Evolutionary conservation across 2,797 vertebrate species (phyloP), one percentile per base, ranked within the genome.

Genomic region (Ispidina picta): DNA sequence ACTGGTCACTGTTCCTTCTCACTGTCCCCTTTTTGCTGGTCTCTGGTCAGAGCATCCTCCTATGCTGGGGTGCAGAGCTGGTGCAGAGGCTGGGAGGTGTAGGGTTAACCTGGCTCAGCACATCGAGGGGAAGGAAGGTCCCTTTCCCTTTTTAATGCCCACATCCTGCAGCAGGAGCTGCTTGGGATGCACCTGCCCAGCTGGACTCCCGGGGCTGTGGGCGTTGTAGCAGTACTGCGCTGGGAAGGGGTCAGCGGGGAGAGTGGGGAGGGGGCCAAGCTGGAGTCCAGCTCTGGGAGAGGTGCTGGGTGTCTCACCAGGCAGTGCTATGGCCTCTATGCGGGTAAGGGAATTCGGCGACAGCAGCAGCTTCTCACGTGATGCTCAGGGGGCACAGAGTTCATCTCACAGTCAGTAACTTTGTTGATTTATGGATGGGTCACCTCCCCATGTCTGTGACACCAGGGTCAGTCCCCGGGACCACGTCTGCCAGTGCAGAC

Each of bases 131-230:
- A 92, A 86, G 75, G 92, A 90, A 96, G 64, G 88, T 92, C 62
- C 19, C 87, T 93, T 80, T 94, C 79, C 63, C 73, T 89, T 73
- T 77, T 52, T 12, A 33, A 6, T 76, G 64, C 74, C 83, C 90
- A 75, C 91, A 92, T 95, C 94, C 92, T 95, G 86, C 71, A 84
- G 73, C 28, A 1, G 70, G 81, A 86, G 74, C 66, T 23, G 54
- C 63, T 83, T 81, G 93, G 93, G 83, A 89, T 88, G 73, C 56
- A 89, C 90, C 63, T 93, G 79, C 59, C 62, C 0, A 0, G 31
- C 39, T 66, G 46, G 0, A 31, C 35, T 70, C 46, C n/a, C 6
- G 0, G 13, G 39, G 35, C 41, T 2, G 10, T 85, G 44, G 21
- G 31, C 0, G 0, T 65, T 64, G 15, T 21, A 20, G 68, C 80